Base-by-base conservation (phyloP, 37 sponge, comb jelly and placozoan species). In the Ianthella basta region DNA sequence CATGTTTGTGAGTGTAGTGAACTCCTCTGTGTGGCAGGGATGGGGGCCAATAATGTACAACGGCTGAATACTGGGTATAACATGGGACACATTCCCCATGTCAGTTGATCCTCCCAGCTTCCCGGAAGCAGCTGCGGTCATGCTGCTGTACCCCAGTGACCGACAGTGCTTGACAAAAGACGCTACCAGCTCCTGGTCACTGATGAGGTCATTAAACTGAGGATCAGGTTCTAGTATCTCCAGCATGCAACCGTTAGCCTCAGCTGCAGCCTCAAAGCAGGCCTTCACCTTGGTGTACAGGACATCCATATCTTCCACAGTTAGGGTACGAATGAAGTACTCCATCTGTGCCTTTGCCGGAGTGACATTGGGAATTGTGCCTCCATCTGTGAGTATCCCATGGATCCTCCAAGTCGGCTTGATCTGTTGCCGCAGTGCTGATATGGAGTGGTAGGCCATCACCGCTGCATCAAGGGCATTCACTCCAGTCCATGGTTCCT, bases 381-480 rank as follows among this genome's bases (percentile, higher is more conserved):
- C 83, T 12, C 93, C 96, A 63, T 90, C 80, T 19, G 87, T 70
- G 24, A 89, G 77, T 14, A 95, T 81, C 25, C 92, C 97, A 72
- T 96, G 95, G 18, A 94, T 79, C 24, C 92, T 83, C 90, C 89
- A 88, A 32, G 53, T 54, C 81, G 97, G 86, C 53, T 91, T 91
- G 83, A 96, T 86, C 73, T 96, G 97, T 41, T 96, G 97, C 36
- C 94, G 37, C 67, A 96, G 80, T 21, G 83, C 61, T n/a, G 95
- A 94, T 25, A 96, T 85, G 61, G 83, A 83, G 29, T 55, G 94
- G 65, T 96, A 96, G 15, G 95, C 95, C 60, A 82, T 69, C 33
- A 96, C 90, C 10, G 95, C 97, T 24, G 97, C 95, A 91, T 96
- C 97, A 15, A 96, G 81, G 4, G 92, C 92, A 89, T 91, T 94